Evolutionary conservation across 1,140 invertebrate species (phyloP).

Genomic region (Tetramorium alpestre): DNA sequence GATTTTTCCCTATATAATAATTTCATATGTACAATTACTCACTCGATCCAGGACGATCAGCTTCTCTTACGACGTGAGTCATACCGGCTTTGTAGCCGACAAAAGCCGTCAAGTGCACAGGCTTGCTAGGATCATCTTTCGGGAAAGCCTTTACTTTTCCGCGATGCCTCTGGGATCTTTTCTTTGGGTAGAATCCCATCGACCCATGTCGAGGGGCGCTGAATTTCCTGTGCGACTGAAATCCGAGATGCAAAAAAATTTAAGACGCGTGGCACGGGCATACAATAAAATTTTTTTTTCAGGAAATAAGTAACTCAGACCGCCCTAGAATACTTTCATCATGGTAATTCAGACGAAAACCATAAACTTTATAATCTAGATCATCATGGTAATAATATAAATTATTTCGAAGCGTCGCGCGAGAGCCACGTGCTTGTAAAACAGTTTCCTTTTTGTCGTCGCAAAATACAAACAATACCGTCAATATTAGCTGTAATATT

Average conservation of each 20-base stretch:
- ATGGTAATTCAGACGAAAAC: conserved; percentile 79
- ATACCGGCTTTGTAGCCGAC: conserved; percentile 99
- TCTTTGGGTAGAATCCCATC: conserved; percentile 99
- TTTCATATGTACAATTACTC: conserved; percentile 85
- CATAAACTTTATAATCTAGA: conserved; percentile 65
- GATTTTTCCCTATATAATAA: neutral
- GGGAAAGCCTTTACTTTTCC: conserved; percentile 99
- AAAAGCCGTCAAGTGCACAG: conserved; percentile 99
- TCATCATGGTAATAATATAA: conserved; percentile 52
- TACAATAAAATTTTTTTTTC: neutral
- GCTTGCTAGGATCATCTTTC: conserved; percentile 98
- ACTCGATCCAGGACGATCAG: conserved; percentile 99
- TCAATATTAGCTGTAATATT: neutral
- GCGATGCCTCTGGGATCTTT: conserved; percentile 97
- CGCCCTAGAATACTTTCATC: conserved; percentile 86
- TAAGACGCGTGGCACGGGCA: neutral
- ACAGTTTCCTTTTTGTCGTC: neutral
- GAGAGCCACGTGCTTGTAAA: conserved; percentile 2
- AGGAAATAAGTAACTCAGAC: conserved; percentile 78
- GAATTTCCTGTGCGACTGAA: conserved; percentile 99
- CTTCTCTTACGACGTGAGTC: conserved; percentile 99
- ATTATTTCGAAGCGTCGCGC: neutral
- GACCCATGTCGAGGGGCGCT: conserved; percentile 99
- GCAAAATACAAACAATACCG: neutral
- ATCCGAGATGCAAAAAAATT: conserved; percentile 74